A percentile compares a stretch with the other conserved stretches of the same genome.
Conservation (phyloP, 2,113 vertebrate genomes). For the Vanacampus margaritifer region DNA sequence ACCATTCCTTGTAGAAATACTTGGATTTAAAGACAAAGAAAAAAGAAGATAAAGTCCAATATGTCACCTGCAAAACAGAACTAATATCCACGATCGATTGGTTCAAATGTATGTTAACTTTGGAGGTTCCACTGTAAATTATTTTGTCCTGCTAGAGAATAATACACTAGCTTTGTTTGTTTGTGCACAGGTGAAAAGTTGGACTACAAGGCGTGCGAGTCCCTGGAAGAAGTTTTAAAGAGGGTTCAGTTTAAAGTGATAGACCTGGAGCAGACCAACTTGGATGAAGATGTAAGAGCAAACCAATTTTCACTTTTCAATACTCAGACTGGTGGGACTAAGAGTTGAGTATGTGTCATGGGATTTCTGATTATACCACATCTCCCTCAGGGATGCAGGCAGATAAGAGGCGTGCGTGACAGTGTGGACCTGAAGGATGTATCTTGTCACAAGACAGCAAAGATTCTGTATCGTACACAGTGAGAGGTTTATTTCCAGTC, state of each 20-base stretch:
- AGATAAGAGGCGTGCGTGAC: slow-evolving; percentile 5
- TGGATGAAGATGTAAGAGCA: slow-evolving; percentile 90
- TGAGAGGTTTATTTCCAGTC: not conserved
- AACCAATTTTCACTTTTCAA: not conserved
- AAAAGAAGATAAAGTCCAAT: too few species aligned
- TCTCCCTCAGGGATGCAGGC: slow-evolving; percentile 24
- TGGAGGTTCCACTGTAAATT: too few species aligned
- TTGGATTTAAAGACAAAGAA: too few species aligned
- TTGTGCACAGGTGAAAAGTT: slow-evolving; percentile 82
- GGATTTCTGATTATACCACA: slow-evolving; percentile 47
- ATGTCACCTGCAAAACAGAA: too few species aligned
- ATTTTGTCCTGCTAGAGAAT: not conserved
- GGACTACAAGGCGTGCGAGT: slow-evolving; percentile 88
- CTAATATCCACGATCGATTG: too few species aligned
- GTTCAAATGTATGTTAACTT: too few species aligned
- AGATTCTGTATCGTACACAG: slow-evolving; percentile 11
- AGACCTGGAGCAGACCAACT: slow-evolving; percentile 88
- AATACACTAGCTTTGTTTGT: not conserved
- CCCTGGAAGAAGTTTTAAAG: slow-evolving; percentile 92
- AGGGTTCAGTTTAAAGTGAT: slow-evolving; percentile 90
- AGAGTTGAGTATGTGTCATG: slow-evolving; percentile 30
- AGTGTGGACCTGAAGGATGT: slow-evolving; percentile 20
- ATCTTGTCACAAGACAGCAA: slow-evolving; percentile 34
- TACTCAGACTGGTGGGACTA: too few species aligned
- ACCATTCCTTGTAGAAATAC: too few species aligned